Evolutionary conservation across 2,113 vertebrate species (phyloP).

Genomic region (Colossoma macropomum): DNA sequence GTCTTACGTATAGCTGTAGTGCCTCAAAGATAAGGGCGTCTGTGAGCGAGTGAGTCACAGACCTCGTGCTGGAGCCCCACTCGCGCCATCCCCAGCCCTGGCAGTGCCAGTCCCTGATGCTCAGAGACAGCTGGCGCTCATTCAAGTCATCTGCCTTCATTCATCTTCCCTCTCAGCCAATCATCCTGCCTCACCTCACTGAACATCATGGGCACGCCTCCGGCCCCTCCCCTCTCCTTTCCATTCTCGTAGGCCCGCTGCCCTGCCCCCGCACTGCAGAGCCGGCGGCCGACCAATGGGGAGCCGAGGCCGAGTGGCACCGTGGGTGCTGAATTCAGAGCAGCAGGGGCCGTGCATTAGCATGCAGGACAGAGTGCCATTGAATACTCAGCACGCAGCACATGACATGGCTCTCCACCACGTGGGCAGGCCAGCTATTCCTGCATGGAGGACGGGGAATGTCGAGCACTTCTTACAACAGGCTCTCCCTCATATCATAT

Average conservation of each 20-base stretch:
- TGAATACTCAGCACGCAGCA: slow-evolving; percentile 17
- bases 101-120: slow-evolving; percentile 34
- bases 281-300: slow-evolving; percentile 9
- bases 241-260: neutral
- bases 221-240: neutral
- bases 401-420: neutral
- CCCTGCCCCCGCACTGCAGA: neutral
- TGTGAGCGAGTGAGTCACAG: slow-evolving; percentile 18
- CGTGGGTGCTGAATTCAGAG: slow-evolving; percentile 17
- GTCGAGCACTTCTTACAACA: slow-evolving; percentile 20
- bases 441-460: slow-evolving; percentile 28
- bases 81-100: neutral
- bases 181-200: neutral
- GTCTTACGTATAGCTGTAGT: neutral
- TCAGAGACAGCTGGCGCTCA: slow-evolving; percentile 33
- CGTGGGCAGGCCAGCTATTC: slow-evolving; percentile 25
- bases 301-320: neutral
- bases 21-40: neutral
- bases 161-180: slow-evolving; percentile 36
- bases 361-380: slow-evolving; percentile 40
- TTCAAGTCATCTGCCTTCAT: slow-evolving; percentile 49
- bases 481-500: neutral
- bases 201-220: neutral
- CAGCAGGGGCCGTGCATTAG: neutral
- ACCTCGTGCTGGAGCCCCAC: slow-evolving; percentile 6